These are phyloP conservation scores for Cerastis leucographa DNA, from an alignment of 2,888 invertebrate genomes.

Conservation along the genomic window DNA sequence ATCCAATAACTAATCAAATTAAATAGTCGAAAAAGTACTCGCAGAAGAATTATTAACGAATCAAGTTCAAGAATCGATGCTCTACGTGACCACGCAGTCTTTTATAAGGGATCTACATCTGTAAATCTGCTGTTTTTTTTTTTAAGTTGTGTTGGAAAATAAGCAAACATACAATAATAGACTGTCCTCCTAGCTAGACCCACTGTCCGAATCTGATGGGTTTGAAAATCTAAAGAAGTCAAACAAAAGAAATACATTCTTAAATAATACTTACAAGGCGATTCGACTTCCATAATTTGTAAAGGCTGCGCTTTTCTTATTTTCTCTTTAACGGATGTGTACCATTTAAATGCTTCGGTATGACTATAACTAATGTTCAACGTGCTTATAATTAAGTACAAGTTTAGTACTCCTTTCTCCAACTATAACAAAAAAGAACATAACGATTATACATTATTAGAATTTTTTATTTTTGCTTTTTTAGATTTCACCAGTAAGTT, in stretches of 20 bases:
- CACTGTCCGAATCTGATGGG: neutral
- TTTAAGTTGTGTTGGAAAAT: neutral
- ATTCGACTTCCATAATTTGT: conserved; percentile 67
- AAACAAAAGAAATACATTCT: neutral
- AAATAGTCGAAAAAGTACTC: neutral
- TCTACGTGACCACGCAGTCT: neutral
- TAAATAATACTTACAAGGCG: conserved; percentile 68
- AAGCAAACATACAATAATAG: neutral
- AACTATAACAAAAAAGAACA: conserved; percentile 79
- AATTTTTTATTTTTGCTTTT: neutral
- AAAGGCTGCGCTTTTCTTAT: conserved; percentile 73
- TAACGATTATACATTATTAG: neutral
- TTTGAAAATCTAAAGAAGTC: neutral
- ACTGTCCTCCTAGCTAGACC: neutral
- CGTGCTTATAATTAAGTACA: conserved; percentile 93
- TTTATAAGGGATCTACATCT: neutral
- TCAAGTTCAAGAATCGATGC: neutral
- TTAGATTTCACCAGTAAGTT: neutral
- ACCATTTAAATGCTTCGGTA: conserved; percentile 81
- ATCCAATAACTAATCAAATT: too few species aligned
- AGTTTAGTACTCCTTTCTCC: conserved; percentile 92
- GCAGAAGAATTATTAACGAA: neutral
- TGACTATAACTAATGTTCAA: conserved; percentile 92
- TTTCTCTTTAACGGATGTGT: conserved; percentile 73
- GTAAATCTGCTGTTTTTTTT: neutral